Evolutionary conservation across 2,113 vertebrate species (phyloP), one percentile per base, ranked within the genome.

Genomic region (Phaetusa simplex): DNA sequence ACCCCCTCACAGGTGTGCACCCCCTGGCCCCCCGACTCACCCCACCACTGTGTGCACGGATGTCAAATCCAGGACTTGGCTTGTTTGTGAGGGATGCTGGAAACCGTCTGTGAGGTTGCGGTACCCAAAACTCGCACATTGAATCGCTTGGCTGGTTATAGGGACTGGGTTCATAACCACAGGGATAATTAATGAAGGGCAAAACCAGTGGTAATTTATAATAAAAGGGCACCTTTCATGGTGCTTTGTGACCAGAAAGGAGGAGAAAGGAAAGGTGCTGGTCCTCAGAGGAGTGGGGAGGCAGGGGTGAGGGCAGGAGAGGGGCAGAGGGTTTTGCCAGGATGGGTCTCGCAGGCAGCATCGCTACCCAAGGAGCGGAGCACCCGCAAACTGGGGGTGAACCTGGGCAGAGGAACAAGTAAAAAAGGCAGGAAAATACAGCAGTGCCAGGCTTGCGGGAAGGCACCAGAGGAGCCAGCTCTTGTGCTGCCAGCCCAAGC

Each of bases 1-100:
- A 99, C 61, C 98, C 98, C 11, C 95, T 98, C 76, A 98, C 99
- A 91, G 99, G 99, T 99, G 18, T 0, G 52, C 5, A 8, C 45
- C 34, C 71, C 50, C 12, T 0, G 0, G 16, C 14, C 58, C 47
- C 34, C 7, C n/a, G 7, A 2, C 58, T 64, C 24, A 0, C 45
- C 58, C 19, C 3, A 0, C 2, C 0, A 1, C n/a, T 21, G 12
- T 0, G 0, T 3, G 52, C 8, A 6, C 0, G 21, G 61, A 83
- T 53, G 84, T 65, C 27, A 84, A 50, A 42, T 56, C 36, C 4
- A 0, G 2, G 26, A 8, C 52, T 59, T 40, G 36, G 49, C 38
- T 82, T 74, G 32, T 80, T 62, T 36, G 29, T 42, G 42, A 71
- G 66, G 40, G 18, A 81, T 45, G 71, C 27, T 74, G 79, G 71